Evolutionary conservation across 2,888 invertebrate species (phyloP), one percentile per base, ranked within the genome.

Genomic region (Argyra leucocephala): DNA sequence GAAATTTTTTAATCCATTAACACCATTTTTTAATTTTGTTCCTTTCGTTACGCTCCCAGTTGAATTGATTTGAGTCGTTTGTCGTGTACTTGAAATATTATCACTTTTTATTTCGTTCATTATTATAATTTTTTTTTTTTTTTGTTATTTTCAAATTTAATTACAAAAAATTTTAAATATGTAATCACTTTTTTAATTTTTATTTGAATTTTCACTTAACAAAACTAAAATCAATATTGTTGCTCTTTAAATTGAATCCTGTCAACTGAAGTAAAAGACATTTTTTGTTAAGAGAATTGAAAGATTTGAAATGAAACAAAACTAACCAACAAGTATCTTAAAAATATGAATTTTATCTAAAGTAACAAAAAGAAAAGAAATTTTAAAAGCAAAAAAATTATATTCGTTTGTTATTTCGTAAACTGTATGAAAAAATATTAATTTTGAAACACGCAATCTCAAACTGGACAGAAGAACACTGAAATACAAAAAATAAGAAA

Each of bases 361-460:
- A 18, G 48, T 48, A 48, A n/a, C 48, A 48, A 48, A 48, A 37
- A 37, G 12, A 48, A 48, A 48, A n/a, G 18, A 48, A 48, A 48
- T 48, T 15, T 48, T 48, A 31, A 31, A 31, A 6, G 7, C 7
- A 31, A 31, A 31, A 31, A 31, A 31, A 31, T 31, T 31, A 10
- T 6, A 10, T 31, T 31, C 12, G 7, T 6, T 31, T 6, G 9
- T 31, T 31, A 10, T 31, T 10, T 3, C 12, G 31, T 31, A 18
- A 48, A 31, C 7, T 10, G 2, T 18, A 48, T 48, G 5, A 48
- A 18, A 48, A 18, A 48, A 9, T 18, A 48, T 18, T 2, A 12
- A 48, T 48, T 48, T 48, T 61, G 61, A 22, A 61, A 24, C 61
- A 61, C 61, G 61, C 61, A 61, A 61, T 26, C 48, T 48, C 61